These are phyloP conservation scores for Paedocypris sp. DNA, from an alignment of 2,113 vertebrate species.

Conservation along the genomic window DNA sequence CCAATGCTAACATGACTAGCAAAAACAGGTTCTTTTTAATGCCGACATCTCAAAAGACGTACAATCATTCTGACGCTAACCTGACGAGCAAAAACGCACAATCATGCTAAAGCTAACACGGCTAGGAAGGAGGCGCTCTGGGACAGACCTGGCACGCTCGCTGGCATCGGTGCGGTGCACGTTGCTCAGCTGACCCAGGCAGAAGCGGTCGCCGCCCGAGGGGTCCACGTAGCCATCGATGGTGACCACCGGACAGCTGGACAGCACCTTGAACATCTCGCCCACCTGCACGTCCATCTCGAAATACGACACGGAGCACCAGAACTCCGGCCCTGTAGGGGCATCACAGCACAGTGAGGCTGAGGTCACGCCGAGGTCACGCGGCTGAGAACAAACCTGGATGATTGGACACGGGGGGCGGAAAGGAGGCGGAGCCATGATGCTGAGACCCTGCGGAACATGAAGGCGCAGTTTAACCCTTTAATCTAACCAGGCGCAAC, in stretches of 20 bases:
- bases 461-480: too few species aligned
- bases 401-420: conserved; percentile 46
- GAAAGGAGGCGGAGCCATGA: conserved; percentile 52
- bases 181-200: conserved; percentile 63
- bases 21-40: too few species aligned
- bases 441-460: conserved; percentile 63
- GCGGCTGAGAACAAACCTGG: conserved; percentile 49
- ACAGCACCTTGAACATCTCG: conserved; percentile 67
- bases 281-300: conserved; percentile 73
- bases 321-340: conserved; percentile 57
- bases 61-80: too few species aligned
- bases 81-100: too few species aligned
- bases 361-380: too few species aligned
- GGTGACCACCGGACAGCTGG: conserved; percentile 60
- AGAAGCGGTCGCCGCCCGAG: conserved; percentile 60
- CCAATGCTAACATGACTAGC: too few species aligned
- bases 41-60: too few species aligned
- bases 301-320: conserved; percentile 68
- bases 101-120: not conserved
- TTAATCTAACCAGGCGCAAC: too few species aligned
- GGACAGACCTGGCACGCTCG: conserved; percentile 62
- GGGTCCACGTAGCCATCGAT: conserved; percentile 66
- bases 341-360: not conserved
- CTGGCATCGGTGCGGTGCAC: conserved; percentile 61
- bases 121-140: not conserved